A percentile compares a stretch with the other conserved stretches of the same genome.
Evolutionary conservation across 2,113 vertebrate genomes (phyloP).

Genomic region (Eublepharis macularius): DNA sequence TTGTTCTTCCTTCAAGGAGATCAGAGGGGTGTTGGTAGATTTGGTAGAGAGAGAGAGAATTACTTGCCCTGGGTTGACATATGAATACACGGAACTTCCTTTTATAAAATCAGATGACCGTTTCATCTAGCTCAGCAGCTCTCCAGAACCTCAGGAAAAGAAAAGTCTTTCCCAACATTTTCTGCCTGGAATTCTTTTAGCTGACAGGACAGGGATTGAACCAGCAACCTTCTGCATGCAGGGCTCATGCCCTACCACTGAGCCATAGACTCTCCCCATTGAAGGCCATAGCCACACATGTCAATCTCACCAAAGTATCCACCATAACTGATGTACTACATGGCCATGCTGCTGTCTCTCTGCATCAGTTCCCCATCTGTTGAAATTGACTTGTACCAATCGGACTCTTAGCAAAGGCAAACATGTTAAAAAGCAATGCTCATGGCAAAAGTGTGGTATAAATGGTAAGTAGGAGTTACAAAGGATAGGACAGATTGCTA

Average conservation of each 20-base stretch:
- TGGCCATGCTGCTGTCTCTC: background rate
- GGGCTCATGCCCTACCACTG: no score
- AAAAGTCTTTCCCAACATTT: no score
- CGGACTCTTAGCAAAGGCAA: background rate
- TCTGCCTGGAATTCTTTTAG: no score
- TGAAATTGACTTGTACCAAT: background rate
- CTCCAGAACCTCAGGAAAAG: no score
- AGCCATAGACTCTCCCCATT: background rate
- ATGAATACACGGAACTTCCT: no score
- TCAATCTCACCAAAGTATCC: background rate
- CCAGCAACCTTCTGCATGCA: no score
- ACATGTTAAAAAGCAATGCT: background rate
- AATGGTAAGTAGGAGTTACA: constrained; percentile 1
- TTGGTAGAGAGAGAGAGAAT: background rate
- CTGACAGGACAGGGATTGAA: no score
- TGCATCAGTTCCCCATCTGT: background rate
- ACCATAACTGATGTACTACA: background rate
- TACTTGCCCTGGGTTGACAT: background rate
- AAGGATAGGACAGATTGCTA: background rate
- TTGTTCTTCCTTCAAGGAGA: background rate
- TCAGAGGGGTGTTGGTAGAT: background rate
- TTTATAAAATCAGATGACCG: no score
- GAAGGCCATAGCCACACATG: no score
- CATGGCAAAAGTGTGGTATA: accelerated
- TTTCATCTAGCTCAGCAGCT: no score